Base-by-base conservation (phyloP, 2,797 vertebrate genomes). In the Esox lucius region DNA sequence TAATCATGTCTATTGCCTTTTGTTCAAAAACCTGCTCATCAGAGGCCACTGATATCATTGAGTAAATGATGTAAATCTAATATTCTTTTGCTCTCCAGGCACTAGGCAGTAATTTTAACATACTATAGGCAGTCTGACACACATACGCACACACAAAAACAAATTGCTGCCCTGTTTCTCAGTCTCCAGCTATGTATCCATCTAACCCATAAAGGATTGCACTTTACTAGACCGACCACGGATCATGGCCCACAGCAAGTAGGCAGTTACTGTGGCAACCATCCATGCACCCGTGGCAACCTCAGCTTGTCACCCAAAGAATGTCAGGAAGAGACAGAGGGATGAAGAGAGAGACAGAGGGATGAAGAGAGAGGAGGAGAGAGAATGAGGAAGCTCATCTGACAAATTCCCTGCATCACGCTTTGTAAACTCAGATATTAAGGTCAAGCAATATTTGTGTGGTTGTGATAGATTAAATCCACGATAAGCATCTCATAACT, bases 401-500 rank as follows among this genome's bases (percentile, higher is more conserved):
- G 83, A 83, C 73, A 62, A 77, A 80, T 84, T 80, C 75, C 74
- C 72, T 48, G 74, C 75, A 72, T 75, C 53, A 70, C 77, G 79
- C 61, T 28, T 79, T 70, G 65, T 77, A 73, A 85, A 73, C 68
- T 75, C 71, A 87, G 81, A 89, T 88, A 90, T 90, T 89, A 90
- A 87, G 86, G 88, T 90, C 83, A 87, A 81, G 64, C 85, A 73
- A 67, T 84, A 75, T 82, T 84, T 81, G 70, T 70, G 76, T 69
- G 83, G 72, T 81, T 85, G 68, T 79, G 80, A 87, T 77, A 81
- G 86, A 90, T 90, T 87, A 85, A 85, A 85, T 83, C 79, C 78
- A 75, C 75, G 59, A 74, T 78, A 78, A 82, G 78, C 74, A 53
- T 77, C 84, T 85, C 86, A 87, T 89, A 87, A 85, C 75, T 89